Evolutionary conservation across 2,797 vertebrate species (phyloP).

Genomic region (Hephaestus fuliginosus): DNA sequence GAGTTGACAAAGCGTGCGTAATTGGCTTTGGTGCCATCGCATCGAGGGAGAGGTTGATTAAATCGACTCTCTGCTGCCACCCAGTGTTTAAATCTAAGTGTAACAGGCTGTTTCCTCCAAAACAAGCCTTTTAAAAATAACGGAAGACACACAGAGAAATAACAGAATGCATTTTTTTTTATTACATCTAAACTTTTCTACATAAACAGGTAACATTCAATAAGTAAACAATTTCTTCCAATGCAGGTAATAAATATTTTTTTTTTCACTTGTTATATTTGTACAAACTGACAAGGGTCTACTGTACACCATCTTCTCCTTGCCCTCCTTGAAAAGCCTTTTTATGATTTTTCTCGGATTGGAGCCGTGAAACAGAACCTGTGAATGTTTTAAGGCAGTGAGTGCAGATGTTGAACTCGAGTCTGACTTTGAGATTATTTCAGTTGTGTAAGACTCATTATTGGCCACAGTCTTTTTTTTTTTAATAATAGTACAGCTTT

Average conservation of each 20-base stretch:
- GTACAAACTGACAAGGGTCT: conserved; percentile 97
- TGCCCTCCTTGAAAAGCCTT: conserved; percentile 87
- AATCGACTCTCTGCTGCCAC: conserved; percentile 58
- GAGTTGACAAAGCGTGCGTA: conserved; percentile 7
- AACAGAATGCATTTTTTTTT: conserved; percentile 92
- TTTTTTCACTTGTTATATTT: conserved; percentile 93
- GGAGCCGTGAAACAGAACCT: conserved; percentile 92
- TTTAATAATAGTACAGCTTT: conserved; percentile 78
- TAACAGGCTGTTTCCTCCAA: not conserved
- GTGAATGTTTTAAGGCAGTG: conserved; percentile 97
- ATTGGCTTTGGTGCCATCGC: not conserved
- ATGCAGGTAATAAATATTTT: conserved; percentile 99
- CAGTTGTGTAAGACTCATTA: conserved; percentile 72
- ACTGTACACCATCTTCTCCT: conserved; percentile 91
- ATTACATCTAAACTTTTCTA: conserved; percentile 99
- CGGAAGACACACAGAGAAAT: conserved; percentile 55
- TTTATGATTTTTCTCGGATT: conserved; percentile 83
- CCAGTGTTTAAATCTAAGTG: conserved; percentile 36
- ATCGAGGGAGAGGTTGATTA: not conserved
- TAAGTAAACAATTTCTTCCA: conserved; percentile 97
- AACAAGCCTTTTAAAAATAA: not conserved
- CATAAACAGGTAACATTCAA: conserved; percentile 99
- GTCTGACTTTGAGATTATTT: conserved; percentile 76
- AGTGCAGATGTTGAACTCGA: conserved; percentile 90
- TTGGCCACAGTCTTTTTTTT: conserved; percentile 76